Conservation (phyloP, 2,888 invertebrate species). For the Listrodromus nycthemerus region DNA sequence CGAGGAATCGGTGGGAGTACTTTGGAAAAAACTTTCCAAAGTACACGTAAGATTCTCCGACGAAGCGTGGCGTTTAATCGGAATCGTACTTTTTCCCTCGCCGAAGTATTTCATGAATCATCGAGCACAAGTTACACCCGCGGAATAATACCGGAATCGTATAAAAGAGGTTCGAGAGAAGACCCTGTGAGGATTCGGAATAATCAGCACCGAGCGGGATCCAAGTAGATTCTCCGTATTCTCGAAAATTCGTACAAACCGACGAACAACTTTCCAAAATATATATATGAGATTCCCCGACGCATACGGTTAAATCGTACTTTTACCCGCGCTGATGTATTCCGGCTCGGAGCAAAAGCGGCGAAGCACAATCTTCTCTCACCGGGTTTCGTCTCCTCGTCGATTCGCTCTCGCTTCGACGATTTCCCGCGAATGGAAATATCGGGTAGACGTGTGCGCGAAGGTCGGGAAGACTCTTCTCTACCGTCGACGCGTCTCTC, state of each 20-base stretch:
- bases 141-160: no score
- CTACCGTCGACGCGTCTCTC: conserved; percentile 28
- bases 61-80: no score
- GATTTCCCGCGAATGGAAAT: conserved; percentile 58
- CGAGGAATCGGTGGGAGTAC: no score
- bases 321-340: conserved; percentile 1
- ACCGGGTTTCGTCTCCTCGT: not conserved
- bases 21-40: no score
- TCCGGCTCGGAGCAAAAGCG: not conserved
- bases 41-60: no score
- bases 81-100: no score
- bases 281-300: not conserved
- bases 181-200: no score
- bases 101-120: no score
- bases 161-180: no score
- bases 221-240: not conserved
- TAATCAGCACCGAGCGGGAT: no score
- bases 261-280: not conserved
- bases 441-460: not conserved
- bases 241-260: not conserved
- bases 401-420: conserved; percentile 21
- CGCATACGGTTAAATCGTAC: not conserved
- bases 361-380: not conserved
- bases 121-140: no score
- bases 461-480: conserved; percentile 38